Evolutionary conservation across 1,140 invertebrate species (phyloP), one percentile per base, ranked within the genome.

Genomic region (Phthorimaea operculella): DNA sequence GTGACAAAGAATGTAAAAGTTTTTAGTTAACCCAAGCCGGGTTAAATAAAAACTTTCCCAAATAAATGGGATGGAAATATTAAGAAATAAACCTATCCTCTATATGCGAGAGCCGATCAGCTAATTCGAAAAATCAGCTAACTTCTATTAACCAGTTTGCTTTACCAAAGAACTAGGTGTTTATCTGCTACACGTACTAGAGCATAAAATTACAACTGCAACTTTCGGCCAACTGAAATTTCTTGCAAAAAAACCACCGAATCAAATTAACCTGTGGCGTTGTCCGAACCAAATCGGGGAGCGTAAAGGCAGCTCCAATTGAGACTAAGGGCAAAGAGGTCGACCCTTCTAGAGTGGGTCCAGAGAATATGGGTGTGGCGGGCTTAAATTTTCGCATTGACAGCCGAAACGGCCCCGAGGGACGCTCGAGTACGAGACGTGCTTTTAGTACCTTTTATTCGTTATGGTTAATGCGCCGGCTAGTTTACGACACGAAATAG

Each of bases 361-460:
- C 59, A 64, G 64, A 84, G 79, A 81, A 79, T 65, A 79, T 84
- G 81, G 81, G 81, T 69, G 81, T 79, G 79, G 71, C 68, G 64
- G 62, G 58, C 79, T 80, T 84, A 84, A 84, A 84, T 84, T 79
- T 79, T 76, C 79, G 66, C 81, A 84, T 84, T 84, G 81, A 84
- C 81, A 82, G 81, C 69, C 72, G 69, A 82, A 84, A 84, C 72
- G 66, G 79, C 78, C 81, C 72, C 70, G 15, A 76, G 81, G 81
- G 81, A 79, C 70, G 57, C 60, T 55, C 66, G 9, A 11, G 39
- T 42, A 42, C 21, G 66, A 68, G 72, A 68, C 72, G 69, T 74
- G 75, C 78, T 84, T 74, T 81, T 80, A 80, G 76, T 78, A 72
- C 79, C 72, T 84, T 84, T 84, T 47, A 82, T 83, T 79, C 81